Conservation (phyloP, 2,113 vertebrate species). For the Erythrocercus mccallii region DNA sequence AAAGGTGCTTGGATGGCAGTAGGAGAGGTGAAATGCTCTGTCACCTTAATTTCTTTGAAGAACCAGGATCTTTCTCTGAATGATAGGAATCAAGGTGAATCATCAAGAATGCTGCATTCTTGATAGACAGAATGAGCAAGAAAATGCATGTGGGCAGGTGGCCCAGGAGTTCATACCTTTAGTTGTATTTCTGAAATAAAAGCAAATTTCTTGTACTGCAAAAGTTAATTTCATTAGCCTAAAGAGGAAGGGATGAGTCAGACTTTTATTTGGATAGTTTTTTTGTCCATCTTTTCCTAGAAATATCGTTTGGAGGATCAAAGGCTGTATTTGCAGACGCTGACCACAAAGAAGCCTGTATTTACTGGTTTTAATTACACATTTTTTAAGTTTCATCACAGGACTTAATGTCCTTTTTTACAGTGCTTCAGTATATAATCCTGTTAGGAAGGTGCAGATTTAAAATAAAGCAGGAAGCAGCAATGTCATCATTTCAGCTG, state of each 20-base stretch:
- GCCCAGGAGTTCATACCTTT: background rate
- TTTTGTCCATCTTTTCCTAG: background rate
- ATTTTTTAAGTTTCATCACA: background rate
- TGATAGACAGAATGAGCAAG: background rate
- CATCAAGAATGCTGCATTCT: background rate
- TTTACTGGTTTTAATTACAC: background rate
- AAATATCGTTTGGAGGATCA: background rate
- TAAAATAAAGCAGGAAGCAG: constrained; percentile 44
- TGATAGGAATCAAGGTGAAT: background rate
- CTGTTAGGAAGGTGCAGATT: constrained; percentile 38
- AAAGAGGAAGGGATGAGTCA: background rate
- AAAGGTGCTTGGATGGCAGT: background rate
- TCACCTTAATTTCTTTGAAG: background rate
- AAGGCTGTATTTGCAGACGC: background rate
- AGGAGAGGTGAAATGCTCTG: background rate
- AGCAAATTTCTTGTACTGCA: background rate
- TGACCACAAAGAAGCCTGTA: background rate
- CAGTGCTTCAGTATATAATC: constrained; percentile 27
- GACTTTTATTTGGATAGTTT: background rate
- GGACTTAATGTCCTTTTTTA: background rate
- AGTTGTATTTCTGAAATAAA: background rate
- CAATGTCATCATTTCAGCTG: constrained; percentile 28
- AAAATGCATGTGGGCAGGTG: background rate
- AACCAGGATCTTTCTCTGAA: background rate
- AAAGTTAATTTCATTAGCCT: background rate